These are phyloP conservation scores for Polyergus mexicanus DNA, from an alignment of 1,140 invertebrate genomes.

Conservation along the genomic window DNA sequence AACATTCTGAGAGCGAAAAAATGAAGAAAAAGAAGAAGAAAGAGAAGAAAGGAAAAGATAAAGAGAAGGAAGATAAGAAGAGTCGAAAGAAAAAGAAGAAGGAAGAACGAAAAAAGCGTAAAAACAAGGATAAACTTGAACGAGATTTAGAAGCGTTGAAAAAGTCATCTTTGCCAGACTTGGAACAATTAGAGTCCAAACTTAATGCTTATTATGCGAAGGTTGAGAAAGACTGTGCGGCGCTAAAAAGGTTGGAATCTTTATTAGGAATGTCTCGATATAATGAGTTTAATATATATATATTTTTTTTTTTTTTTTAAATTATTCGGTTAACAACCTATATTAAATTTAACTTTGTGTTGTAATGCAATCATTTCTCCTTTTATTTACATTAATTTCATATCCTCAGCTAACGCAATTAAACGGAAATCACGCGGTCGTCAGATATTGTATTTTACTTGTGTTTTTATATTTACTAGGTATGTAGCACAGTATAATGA, in stretches of 20 bases:
- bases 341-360: constrained; percentile 17
- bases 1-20: constrained; percentile 89
- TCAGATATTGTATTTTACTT: constrained; percentile 72
- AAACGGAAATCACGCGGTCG: constrained; percentile 60
- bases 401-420: constrained; percentile 57
- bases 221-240: constrained; percentile 90
- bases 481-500: constrained; percentile 86
- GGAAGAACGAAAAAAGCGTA: constrained; percentile 89
- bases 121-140: constrained; percentile 88
- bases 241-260: constrained; percentile 85
- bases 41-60: constrained; percentile 88
- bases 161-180: constrained; percentile 89
- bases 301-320: constrained; percentile 49
- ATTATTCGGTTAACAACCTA: constrained; percentile 31
- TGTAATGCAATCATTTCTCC: background rate
- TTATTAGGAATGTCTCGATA: constrained; percentile 53
- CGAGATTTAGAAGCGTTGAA: constrained; percentile 88
- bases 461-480: constrained; percentile 84
- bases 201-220: constrained; percentile 92
- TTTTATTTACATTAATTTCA: constrained; percentile 49
- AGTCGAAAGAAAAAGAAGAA: constrained; percentile 88
- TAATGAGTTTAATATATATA: constrained; percentile 39
- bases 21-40: constrained; percentile 92
- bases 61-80: constrained; percentile 86
- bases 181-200: constrained; percentile 92